Percentiles rank a stretch among this genome's conserved stretches.
phyloP scores from a whole-genome alignment of 1,140 invertebrate genomes.

The Colletes latitarsis region DNA sequence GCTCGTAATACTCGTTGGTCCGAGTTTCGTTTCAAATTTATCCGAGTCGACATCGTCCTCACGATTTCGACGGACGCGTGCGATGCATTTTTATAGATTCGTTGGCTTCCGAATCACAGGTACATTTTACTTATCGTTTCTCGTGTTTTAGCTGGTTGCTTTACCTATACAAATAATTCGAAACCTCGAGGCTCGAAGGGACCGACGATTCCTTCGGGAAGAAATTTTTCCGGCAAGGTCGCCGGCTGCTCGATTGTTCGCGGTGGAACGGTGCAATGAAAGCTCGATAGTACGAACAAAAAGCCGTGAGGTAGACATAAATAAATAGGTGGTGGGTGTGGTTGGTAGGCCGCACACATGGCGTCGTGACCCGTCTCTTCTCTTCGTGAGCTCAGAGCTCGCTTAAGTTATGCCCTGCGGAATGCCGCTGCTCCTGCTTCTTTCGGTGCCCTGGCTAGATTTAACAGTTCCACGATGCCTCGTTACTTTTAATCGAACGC shows the following conservation, averaged over 20 bases:
- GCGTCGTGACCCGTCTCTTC: constrained; percentile 69
- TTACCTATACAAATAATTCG: constrained; percentile 38
- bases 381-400: constrained; percentile 61
- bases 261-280: constrained; percentile 59
- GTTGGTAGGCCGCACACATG: constrained; percentile 69
- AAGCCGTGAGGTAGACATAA: constrained; percentile 68
- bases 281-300: constrained; percentile 61
- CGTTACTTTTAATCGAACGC: not conserved
- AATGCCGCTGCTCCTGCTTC: constrained; percentile 60
- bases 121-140: not conserved
- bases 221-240: constrained; percentile 46
- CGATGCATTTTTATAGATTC: constrained; percentile 42
- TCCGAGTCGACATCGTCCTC: constrained; percentile 55
- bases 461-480: constrained; percentile 26
- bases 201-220: constrained; percentile 29
- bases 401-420: constrained; percentile 66
- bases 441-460: constrained; percentile 53
- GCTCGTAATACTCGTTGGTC: not conserved
- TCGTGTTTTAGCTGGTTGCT: too few relatives aligned
- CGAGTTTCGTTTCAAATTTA: constrained; percentile 43
- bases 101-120: not conserved
- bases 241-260: constrained; percentile 60
- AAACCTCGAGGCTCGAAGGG: constrained; percentile 14
- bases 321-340: constrained; percentile 67
- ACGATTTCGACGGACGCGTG: constrained; percentile 53